These are phyloP conservation scores for Dipodomys spectabilis DNA, from an alignment of 2,113 vertebrate genomes.

Conservation along the genomic window DNA sequence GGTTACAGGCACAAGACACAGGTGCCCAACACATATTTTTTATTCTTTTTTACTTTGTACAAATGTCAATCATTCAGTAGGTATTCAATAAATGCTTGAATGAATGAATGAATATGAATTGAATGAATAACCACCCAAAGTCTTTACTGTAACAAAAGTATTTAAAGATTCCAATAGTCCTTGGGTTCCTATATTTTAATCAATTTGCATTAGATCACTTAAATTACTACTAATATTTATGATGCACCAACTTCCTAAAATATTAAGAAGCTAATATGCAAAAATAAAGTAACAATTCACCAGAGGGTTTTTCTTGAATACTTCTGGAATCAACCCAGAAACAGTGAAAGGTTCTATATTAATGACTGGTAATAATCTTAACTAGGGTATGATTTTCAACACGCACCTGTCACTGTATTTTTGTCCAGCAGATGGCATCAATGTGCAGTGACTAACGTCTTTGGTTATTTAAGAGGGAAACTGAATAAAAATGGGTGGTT, in stretches of 20 bases:
- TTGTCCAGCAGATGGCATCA: slow-evolving; percentile 70
- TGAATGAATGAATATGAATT: too few relatives aligned
- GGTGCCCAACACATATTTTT: neutral
- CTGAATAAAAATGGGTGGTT: neutral
- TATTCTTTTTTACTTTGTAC: slow-evolving; percentile 17
- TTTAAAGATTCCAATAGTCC: neutral
- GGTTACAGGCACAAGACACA: too few relatives aligned
- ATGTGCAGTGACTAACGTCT: neutral
- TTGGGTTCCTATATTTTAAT: slow-evolving; percentile 22
- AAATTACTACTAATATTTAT: neutral
- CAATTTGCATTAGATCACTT: neutral
- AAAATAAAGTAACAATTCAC: slow-evolving; percentile 16
- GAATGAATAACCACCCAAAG: slow-evolving; percentile 40
- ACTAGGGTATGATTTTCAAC: neutral
- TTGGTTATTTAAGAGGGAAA: neutral
- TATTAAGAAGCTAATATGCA: neutral
- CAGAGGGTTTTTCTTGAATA: neutral
- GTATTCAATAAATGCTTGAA: neutral
- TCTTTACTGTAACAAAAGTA: slow-evolving; percentile 11
- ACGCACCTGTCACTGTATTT: slow-evolving; percentile 2
- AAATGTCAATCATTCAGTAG: neutral
- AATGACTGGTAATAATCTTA: neutral
- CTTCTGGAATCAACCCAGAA: slow-evolving; percentile 41
- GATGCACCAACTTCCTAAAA: slow-evolving; percentile 8
- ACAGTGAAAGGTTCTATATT: neutral